Conservation (phyloP, 2,888 invertebrate species). For the Limenitis camilla region DNA sequence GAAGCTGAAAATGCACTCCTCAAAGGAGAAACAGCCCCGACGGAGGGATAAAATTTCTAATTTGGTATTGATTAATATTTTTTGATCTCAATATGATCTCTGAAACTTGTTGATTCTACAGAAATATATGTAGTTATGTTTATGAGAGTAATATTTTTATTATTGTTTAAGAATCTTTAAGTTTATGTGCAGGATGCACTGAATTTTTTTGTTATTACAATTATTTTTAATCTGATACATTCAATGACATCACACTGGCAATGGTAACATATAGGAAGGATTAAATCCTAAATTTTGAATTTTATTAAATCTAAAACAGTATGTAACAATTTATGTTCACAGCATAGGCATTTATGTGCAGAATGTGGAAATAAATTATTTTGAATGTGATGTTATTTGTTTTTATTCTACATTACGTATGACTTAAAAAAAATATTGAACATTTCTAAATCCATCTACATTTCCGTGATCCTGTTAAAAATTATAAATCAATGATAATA, state of each 20-base stretch:
- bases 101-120: constrained; percentile 49
- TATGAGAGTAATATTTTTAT: constrained; percentile 59
- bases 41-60: constrained; percentile 48
- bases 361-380: too few species aligned
- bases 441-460: too few species aligned
- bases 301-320: too few species aligned
- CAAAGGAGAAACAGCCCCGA: constrained; percentile 62
- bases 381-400: too few species aligned
- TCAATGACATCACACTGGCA: too few species aligned
- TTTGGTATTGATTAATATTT: constrained; percentile 21
- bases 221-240: neutral
- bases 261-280: too few species aligned
- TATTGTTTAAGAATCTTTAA: constrained; percentile 43
- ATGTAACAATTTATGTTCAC: neutral
- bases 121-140: constrained; percentile 51
- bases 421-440: too few species aligned
- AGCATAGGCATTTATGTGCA: constrained; percentile 28
- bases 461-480: too few species aligned
- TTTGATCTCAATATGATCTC: constrained; percentile 47
- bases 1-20: constrained; percentile 69
- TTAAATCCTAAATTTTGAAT: too few species aligned
- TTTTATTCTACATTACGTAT: too few species aligned
- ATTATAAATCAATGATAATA: too few species aligned
- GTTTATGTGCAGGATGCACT: constrained; percentile 23
- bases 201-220: neutral